Percentiles rank a stretch among this genome's conserved stretches.
phyloP scores from a whole-genome alignment of 2,888 invertebrate species.

The Tetanocera ferruginea region DNA sequence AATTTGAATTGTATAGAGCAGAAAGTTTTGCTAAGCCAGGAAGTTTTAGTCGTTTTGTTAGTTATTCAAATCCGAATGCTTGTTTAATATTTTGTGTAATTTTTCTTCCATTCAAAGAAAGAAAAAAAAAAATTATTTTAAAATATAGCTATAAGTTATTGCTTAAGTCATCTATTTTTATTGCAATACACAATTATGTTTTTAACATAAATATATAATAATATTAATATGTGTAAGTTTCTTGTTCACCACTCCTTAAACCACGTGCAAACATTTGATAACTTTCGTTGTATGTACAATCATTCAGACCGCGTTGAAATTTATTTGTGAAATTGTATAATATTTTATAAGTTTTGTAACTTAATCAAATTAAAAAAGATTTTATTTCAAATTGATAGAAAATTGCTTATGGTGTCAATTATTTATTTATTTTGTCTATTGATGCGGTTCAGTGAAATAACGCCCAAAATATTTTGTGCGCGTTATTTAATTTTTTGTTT shows the following conservation, averaged over 20 bases:
- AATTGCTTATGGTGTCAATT: conserved; percentile 10
- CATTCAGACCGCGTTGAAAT: not conserved
- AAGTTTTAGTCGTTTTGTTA: conserved; percentile 17
- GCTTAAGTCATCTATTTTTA: conserved; percentile 18
- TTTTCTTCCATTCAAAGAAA: conserved; percentile 15
- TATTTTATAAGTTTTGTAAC: conserved; percentile 20
- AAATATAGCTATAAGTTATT: conserved; percentile 26
- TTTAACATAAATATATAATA: not conserved
- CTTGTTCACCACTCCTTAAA: conserved; percentile 9
- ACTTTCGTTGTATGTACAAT: not conserved
- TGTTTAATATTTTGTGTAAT: conserved; percentile 19
- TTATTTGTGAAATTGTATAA: conserved; percentile 20
- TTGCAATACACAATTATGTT: conserved; percentile 19
- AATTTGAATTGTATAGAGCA: conserved; percentile 24
- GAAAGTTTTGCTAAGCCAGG: conserved; percentile 2
- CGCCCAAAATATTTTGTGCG: no score
- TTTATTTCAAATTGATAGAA: conserved; percentile 15
- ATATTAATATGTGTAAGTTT: conserved; percentile 16
- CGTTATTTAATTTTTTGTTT: no score
- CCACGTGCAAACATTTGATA: not conserved
- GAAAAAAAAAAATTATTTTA: conserved; percentile 20
- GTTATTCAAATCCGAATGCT: not conserved
- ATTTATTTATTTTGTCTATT: not conserved
- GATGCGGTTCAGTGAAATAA: no score
- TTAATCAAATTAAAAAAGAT: conserved; percentile 19